These are phyloP conservation scores for Leptarthrus brevirostris DNA, from an alignment of 2,888 invertebrate genomes.

Conservation along the genomic window DNA sequence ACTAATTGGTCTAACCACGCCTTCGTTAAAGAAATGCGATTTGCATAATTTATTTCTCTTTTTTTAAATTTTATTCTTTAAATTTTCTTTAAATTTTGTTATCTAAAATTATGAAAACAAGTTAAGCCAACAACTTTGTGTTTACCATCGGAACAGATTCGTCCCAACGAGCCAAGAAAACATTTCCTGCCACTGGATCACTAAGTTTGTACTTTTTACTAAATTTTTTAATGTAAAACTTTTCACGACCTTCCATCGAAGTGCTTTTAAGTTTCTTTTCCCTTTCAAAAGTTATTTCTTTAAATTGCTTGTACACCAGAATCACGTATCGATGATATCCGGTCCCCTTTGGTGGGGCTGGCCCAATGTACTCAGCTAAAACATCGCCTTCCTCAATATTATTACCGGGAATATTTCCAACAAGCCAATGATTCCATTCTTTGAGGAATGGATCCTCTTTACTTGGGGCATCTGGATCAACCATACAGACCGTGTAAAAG, in stretches of 20 bases:
- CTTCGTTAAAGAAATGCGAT: too few species aligned
- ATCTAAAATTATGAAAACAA: too few species aligned
- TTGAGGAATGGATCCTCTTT: slow-evolving; percentile 77
- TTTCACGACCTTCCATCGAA: slow-evolving; percentile 63
- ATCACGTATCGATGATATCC: slow-evolving; percentile 74
- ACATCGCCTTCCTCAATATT: slow-evolving; percentile 77
- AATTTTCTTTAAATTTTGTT: too few species aligned
- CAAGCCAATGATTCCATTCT: slow-evolving; percentile 90
- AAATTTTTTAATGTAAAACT: slow-evolving; percentile 75
- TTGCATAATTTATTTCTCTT: too few species aligned
- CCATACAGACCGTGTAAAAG: slow-evolving; percentile 81
- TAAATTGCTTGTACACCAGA: slow-evolving; percentile 73
- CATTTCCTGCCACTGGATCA: slow-evolving; percentile 83
- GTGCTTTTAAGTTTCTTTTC: slow-evolving; percentile 54
- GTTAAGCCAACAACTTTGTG: too few species aligned
- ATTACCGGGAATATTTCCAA: slow-evolving; percentile 81
- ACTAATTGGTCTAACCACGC: too few species aligned
- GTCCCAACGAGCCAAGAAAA: slow-evolving; percentile 85
- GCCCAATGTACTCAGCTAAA: slow-evolving; percentile 80
- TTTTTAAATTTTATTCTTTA: too few species aligned
- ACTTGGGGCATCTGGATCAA: slow-evolving; percentile 77
- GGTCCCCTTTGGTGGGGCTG: slow-evolving; percentile 79
- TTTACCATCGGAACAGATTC: slow-evolving; percentile 80
- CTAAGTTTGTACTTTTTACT: slow-evolving; percentile 82
- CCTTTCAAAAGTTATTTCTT: slow-evolving; percentile 64